phyloP scores from a whole-genome alignment of 2,797 vertebrate genomes.

The Lagorchestes hirsutus region DNA sequence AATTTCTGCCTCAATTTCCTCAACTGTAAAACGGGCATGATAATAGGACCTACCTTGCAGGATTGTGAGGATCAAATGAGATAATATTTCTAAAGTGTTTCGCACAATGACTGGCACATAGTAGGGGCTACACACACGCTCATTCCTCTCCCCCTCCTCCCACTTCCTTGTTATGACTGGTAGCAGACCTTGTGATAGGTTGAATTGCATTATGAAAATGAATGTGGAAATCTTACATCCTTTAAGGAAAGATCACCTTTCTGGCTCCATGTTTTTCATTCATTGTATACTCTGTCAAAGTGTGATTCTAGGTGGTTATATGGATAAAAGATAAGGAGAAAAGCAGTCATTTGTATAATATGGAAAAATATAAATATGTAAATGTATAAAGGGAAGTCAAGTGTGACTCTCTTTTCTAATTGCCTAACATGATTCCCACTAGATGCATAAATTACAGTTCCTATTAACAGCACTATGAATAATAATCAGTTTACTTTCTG shows the following conservation, averaged over 20 bases:
- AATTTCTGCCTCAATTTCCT: not conserved
- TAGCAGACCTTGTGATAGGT: conserved; percentile 5
- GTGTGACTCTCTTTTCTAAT: conserved; percentile 87
- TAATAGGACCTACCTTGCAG: not conserved
- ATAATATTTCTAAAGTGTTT: not conserved
- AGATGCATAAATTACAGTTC: conserved; percentile 88
- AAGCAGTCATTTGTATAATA: conserved; percentile 70
- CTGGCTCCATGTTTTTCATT: conserved; percentile 49
- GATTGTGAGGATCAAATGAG: not conserved
- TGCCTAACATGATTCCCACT: conserved; percentile 86
- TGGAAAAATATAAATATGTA: conserved; percentile 82
- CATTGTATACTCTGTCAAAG: conserved; percentile 17
- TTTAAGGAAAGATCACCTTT: conserved; percentile 62
- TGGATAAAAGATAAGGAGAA: conserved; percentile 74
- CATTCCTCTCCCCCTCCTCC: not conserved
- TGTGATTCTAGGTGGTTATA: conserved; percentile 65
- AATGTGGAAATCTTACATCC: conserved; percentile 56
- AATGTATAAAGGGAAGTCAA: conserved; percentile 84
- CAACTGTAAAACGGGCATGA: not conserved
- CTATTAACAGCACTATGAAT: conserved; percentile 89
- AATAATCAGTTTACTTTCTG: conserved; percentile 90
- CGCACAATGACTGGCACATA: not conserved
- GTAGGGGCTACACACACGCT: not conserved
- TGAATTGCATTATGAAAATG: conserved; percentile 47
- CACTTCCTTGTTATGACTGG: not conserved